phyloP scores from a whole-genome alignment of 2,888 invertebrate genomes.

The Homarus gammarus region DNA sequence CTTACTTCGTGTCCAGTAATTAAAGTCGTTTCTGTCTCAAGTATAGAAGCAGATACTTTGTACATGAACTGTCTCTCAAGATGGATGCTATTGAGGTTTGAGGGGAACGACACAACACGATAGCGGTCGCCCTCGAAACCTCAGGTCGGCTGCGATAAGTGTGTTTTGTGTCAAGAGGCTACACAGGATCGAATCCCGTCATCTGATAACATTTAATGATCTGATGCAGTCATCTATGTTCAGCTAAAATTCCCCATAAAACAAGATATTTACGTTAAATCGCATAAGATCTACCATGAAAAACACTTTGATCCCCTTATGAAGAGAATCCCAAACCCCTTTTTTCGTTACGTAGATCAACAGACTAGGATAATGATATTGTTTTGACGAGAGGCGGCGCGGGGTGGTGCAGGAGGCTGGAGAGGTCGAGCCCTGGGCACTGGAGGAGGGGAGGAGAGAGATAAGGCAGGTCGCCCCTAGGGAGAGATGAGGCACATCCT shows the following conservation, averaged over 20 bases:
- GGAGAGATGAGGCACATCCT: neutral
- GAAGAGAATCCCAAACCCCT: no score
- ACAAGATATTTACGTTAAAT: no score
- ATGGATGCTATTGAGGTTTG: no score
- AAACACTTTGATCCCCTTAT: no score
- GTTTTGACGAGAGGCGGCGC: neutral
- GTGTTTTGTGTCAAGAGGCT: constrained; percentile 41
- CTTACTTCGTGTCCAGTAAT: no score
- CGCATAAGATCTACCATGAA: no score
- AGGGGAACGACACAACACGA: no score
- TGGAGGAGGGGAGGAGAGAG: neutral
- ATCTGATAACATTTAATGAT: constrained; percentile 34
- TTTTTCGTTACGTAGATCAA: no score
- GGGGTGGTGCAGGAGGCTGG: neutral
- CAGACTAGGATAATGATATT: neutral
- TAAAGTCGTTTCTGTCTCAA: no score
- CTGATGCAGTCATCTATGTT: neutral
- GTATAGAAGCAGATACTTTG: no score
- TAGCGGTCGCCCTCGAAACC: neutral
- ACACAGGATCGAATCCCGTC: constrained; percentile 41
- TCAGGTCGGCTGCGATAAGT: constrained; percentile 52
- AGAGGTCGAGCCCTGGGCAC: neutral
- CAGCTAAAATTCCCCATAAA: no score
- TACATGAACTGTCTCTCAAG: no score
- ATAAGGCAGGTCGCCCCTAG: neutral